A percentile compares a stretch with the other conserved stretches of the same genome.
Evolutionary conservation across 2,888 invertebrate species (phyloP).

Genomic region (Acanthosepion pharaonis): DNA sequence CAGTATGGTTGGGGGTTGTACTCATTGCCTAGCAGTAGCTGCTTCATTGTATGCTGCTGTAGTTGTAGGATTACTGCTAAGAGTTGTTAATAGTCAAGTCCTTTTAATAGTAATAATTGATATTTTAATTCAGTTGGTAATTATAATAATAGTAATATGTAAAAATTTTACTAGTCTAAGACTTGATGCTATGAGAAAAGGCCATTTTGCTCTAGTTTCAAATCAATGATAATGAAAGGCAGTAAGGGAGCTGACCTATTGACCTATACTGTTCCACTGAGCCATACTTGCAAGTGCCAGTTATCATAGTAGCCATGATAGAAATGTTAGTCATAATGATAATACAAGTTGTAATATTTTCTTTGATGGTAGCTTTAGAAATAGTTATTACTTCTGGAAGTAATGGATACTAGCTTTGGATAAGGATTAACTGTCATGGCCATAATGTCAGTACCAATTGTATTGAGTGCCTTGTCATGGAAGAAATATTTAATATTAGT

Average conservation of each 20-base stretch:
- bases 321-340: neutral
- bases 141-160: neutral
- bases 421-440: too few species aligned
- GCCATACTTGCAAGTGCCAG: neutral
- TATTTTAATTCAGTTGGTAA: neutral
- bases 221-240: neutral
- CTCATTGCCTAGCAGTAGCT: conserved; percentile 33
- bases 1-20: neutral
- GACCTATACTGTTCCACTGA: neutral
- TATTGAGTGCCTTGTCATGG: neutral
- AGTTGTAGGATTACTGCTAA: neutral
- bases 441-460: neutral
- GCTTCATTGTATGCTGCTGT: neutral
- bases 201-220: neutral
- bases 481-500: neutral
- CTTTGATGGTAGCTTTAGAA: too few species aligned
- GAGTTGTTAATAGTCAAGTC: neutral
- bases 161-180: neutral
- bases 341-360: neutral
- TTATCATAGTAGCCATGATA: neutral
- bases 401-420: too few species aligned
- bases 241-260: neutral
- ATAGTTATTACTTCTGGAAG: too few species aligned
- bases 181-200: neutral
- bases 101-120: neutral